phyloP scores from a whole-genome alignment of 2,113 vertebrate genomes.

The Microtus ochrogaster region DNA sequence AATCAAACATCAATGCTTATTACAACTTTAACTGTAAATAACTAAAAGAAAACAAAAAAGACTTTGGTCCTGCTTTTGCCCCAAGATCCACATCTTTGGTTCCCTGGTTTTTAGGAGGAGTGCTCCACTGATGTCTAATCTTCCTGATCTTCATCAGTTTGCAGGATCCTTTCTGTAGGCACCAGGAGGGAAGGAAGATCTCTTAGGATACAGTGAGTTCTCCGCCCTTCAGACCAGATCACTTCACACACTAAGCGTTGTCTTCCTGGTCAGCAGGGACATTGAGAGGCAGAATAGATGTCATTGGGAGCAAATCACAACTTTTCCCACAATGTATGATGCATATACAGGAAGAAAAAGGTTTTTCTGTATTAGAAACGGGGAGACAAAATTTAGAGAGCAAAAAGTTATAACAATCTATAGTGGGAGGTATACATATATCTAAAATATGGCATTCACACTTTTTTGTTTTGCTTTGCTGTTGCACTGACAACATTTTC shows the following conservation, averaged over 20 bases:
- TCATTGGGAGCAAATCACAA: neutral
- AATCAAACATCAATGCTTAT: neutral
- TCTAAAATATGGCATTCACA: neutral
- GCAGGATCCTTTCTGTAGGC: neutral
- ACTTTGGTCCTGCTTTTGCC: neutral
- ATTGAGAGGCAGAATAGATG: neutral
- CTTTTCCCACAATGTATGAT: rapidly evolving
- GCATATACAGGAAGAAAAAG: neutral
- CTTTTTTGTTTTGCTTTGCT: slow-evolving; percentile 17
- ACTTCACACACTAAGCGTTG: neutral
- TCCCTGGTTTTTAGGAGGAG: neutral
- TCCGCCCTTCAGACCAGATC: neutral
- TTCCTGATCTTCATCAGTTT: neutral
- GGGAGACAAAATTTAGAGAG: slow-evolving; percentile 1
- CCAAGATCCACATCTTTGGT: neutral
- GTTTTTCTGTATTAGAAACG: neutral
- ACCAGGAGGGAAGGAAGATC: neutral
- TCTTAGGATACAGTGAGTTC: neutral
- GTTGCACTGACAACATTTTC: neutral
- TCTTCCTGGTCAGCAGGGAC: neutral
- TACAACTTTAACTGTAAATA: neutral
- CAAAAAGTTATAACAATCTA: neutral
- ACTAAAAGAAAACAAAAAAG: neutral
- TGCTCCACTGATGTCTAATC: no score
- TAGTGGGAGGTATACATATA: neutral